phyloP scores from a whole-genome alignment of 2,113 vertebrate species.

The Syngnathoides biaculeatus region DNA sequence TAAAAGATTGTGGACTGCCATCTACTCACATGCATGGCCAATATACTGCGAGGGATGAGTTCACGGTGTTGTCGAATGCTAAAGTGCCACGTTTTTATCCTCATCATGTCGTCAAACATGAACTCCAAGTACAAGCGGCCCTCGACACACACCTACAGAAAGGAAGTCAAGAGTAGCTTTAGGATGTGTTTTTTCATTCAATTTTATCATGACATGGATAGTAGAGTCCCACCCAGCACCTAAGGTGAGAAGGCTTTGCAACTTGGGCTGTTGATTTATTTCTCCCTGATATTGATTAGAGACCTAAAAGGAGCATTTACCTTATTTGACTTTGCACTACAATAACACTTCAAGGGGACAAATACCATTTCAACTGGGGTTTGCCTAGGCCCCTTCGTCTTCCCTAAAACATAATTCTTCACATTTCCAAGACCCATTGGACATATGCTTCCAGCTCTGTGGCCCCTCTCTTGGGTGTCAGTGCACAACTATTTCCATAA shows the following conservation, averaged over 20 bases:
- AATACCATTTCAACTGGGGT: not conserved
- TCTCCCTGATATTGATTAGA: not conserved
- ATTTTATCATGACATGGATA: not conserved
- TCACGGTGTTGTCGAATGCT: constrained; percentile 97
- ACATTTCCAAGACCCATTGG: not conserved
- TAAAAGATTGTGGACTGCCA: not conserved
- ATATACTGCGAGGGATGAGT: constrained; percentile 96
- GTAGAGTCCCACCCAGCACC: not conserved
- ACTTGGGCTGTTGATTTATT: not conserved
- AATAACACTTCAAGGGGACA: not conserved
- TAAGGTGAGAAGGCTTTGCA: not conserved
- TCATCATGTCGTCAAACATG: constrained; percentile 99
- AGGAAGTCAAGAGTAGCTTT: not conserved
- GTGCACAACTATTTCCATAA: not conserved
- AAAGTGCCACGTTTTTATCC: constrained; percentile 99
- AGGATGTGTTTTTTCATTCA: not conserved
- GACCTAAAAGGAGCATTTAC: not conserved
- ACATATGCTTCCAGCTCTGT: not conserved
- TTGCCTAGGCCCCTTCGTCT: not conserved
- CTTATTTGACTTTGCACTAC: not conserved
- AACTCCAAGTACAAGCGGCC: constrained; percentile 96
- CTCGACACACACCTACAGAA: constrained; percentile 89
- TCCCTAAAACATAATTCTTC: not conserved
- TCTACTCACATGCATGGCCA: constrained; percentile 94
- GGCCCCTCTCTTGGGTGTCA: not conserved